Conservation (phyloP, 1,140 invertebrate genomes). For the Helicoverpa zea region DNA sequence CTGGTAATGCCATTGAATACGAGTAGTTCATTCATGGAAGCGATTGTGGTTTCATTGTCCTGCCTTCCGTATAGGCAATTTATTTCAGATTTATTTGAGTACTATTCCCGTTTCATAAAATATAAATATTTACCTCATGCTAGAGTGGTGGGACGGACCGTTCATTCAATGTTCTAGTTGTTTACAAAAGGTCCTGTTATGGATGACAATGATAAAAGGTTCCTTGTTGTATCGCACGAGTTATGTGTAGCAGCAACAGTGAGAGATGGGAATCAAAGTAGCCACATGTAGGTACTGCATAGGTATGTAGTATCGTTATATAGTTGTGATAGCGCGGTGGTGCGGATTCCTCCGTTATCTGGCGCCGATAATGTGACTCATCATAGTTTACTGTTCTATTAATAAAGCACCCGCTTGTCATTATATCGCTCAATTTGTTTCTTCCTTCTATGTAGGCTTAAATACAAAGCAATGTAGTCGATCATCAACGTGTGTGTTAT, state of each 20-base stretch:
- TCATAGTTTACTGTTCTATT: slow-evolving; percentile 36
- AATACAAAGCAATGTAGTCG: background rate
- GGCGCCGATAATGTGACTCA: background rate
- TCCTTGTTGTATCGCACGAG: background rate
- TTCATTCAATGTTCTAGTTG: background rate
- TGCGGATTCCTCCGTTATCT: slow-evolving; percentile 24
- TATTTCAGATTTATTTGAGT: background rate
- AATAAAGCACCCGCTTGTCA: background rate
- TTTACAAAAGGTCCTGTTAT: background rate
- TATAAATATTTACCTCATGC: background rate
- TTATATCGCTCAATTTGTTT: background rate
- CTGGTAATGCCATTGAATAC: background rate
- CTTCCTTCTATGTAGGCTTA: background rate
- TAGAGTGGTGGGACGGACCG: background rate
- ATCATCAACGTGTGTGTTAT: background rate
- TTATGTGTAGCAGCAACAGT: too few species aligned
- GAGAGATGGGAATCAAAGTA: background rate
- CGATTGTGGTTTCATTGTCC: background rate
- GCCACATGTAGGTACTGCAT: background rate
- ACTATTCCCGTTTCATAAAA: background rate
- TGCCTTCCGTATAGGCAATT: background rate
- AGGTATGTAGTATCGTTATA: background rate
- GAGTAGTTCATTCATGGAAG: background rate
- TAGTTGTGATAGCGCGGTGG: slow-evolving; percentile 2
- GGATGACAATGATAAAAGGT: background rate